Percentiles rank a stretch among this genome's conserved stretches.
Conservation (phyloP, 1,140 invertebrate species). For the Brachionus asplanchnoidis region DNA sequence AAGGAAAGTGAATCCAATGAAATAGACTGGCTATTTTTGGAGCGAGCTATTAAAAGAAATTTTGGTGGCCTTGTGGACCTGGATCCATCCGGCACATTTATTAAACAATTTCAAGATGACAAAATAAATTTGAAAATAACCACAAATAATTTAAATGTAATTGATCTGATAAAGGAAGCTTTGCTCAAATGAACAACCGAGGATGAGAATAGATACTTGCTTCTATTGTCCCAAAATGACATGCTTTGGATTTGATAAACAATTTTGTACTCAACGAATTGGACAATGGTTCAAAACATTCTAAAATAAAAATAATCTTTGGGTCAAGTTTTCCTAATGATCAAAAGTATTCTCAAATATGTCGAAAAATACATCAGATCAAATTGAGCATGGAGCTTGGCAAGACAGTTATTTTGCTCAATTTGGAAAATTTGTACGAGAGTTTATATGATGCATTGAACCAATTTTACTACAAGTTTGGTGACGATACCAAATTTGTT, state of each 20-base stretch:
- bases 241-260: constrained; percentile 31
- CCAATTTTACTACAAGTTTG: constrained; percentile 52
- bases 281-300: constrained; percentile 22
- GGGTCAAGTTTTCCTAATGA: constrained; percentile 31
- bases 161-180: constrained; percentile 35
- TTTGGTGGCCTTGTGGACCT: constrained; percentile 48
- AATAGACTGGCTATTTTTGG: constrained; percentile 46
- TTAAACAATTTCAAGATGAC: constrained; percentile 7
- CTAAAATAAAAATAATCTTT: constrained; percentile 20
- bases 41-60: constrained; percentile 48
- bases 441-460: constrained; percentile 55
- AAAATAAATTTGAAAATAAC: background rate
- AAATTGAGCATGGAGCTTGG: constrained; percentile 56
- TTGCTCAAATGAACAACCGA: background rate
- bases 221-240: constrained; percentile 21
- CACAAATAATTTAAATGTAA: constrained; percentile 39
- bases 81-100: constrained; percentile 47
- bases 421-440: constrained; percentile 54
- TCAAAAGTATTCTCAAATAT: constrained; percentile 47
- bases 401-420: constrained; percentile 51
- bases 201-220: constrained; percentile 44
- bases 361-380: constrained; percentile 54
- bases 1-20: constrained; percentile 38
- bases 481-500: constrained; percentile 51
- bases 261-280: constrained; percentile 20